These are phyloP conservation scores for Semotilus atromaculatus DNA, from an alignment of 2,797 vertebrate species.

Conservation along the genomic window DNA sequence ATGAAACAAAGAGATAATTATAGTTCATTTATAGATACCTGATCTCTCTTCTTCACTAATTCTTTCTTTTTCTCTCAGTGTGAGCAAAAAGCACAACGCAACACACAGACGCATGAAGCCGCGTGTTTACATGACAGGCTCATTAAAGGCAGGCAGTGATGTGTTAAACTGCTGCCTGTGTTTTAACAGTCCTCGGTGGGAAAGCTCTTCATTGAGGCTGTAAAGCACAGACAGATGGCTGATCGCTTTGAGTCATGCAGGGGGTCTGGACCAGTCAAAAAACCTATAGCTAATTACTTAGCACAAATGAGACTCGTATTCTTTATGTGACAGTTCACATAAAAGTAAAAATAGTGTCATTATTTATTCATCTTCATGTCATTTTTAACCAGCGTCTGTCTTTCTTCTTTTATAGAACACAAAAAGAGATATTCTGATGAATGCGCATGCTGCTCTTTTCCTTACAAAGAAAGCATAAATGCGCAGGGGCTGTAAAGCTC, in stretches of 20 bases:
- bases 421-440: not conserved
- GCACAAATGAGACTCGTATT: not conserved
- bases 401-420: not conserved
- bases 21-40: not conserved
- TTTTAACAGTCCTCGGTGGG: constrained; percentile 24
- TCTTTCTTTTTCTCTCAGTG: not conserved
- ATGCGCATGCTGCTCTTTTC: not conserved
- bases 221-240: constrained; percentile 39
- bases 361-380: not conserved
- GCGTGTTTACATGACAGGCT: constrained; percentile 26
- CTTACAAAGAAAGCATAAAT: no score
- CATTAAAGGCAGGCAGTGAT: constrained; percentile 28
- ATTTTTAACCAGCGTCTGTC: not conserved
- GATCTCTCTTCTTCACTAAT: not conserved
- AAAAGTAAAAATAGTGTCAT: not conserved
- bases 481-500: no score
- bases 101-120: not conserved
- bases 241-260: constrained; percentile 23
- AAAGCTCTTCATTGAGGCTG: constrained; percentile 4
- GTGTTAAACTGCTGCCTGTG: constrained; percentile 49
- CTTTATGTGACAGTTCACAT: not conserved
- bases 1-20: not conserved
- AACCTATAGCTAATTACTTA: not conserved
- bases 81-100: not conserved
- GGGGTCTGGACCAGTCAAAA: not conserved